Base-by-base conservation (phyloP, 2,888 invertebrate species). In the Congeria kusceri region DNA sequence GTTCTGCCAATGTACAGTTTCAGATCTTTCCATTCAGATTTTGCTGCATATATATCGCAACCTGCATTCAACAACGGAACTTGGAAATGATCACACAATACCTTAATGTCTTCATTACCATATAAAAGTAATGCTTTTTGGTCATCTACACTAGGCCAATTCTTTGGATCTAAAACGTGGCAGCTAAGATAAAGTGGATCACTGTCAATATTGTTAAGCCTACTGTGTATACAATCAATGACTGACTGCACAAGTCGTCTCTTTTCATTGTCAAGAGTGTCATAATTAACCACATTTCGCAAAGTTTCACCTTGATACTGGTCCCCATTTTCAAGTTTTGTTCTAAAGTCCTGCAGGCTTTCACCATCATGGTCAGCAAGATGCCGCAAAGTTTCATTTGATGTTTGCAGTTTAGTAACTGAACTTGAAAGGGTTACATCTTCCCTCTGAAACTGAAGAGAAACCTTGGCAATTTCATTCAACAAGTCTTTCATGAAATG, bases 401-500 rank as follows among this genome's bases (percentile, higher is more conserved):
- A 18, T 20, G n/a, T 49, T 49, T 49, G 49, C 49, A 49, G 49
- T 49, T 49, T 49, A 20, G 5, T 49, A 20, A 20, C 69, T 57
- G 73, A 68, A 68, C 73, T 72, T 18, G 68, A 57, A 25, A 69
- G 28, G 57, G 13, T 72, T 20, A 78, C 47, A 56, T 73, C 69
- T 20, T 78, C 73, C 39, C 47, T 9, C 39, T 78, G 68, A 61
- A 78, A 73, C 11, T 53, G 23, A 13, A 63, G 61, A 23, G 61
- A 62, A 23, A 68, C 23, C 18, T 62, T 81, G n/a, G 77, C 44
- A 2, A 75, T 47, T 46, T 69, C 65, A 46, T 59, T 71, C 1
- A 63, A 29, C 9, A 74, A 20, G 59, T 80, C 71, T 39, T 70
- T 53, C 71, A 75, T 63, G 32, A 80, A 80, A 25, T 61, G 49